Percentiles rank a stretch among this genome's conserved stretches.
Evolutionary conservation across 1,140 invertebrate species (phyloP).

Genomic region (Rhynchophorus ferrugineus): DNA sequence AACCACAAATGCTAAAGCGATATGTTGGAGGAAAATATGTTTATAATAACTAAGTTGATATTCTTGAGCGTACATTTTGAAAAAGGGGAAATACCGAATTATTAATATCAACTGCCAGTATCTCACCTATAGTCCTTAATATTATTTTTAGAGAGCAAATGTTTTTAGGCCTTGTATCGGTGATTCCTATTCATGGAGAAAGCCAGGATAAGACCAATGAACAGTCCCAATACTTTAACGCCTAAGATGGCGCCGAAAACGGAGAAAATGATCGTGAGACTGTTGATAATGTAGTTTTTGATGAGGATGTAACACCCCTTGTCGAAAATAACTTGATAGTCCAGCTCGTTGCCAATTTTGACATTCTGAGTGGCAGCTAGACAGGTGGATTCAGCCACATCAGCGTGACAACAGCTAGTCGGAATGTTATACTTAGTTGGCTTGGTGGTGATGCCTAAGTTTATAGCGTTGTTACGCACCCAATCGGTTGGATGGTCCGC

Average conservation of each 20-base stretch:
- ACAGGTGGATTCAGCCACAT: constrained; percentile 33
- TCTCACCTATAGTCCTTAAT: neutral
- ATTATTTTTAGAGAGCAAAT: neutral
- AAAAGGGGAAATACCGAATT: neutral
- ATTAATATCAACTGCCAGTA: neutral
- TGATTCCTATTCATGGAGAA: constrained; percentile 62
- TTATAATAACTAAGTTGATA: neutral
- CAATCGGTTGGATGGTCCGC: constrained; percentile 63
- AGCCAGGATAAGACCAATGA: constrained; percentile 71
- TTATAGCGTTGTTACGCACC: constrained; percentile 49
- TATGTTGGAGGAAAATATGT: neutral
- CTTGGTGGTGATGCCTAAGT: constrained; percentile 33
- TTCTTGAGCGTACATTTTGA: neutral
- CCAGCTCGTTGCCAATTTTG: constrained; percentile 24
- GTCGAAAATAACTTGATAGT: constrained; percentile 35
- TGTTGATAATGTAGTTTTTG: constrained; percentile 51
- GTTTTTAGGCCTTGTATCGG: constrained; percentile 62
- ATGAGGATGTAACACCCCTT: constrained; percentile 69
- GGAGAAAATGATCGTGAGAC: constrained; percentile 56
- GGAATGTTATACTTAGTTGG: constrained; percentile 43
- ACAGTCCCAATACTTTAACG: constrained; percentile 64
- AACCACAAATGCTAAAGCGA: neutral
- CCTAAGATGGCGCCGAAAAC: constrained; percentile 57
- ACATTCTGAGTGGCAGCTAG: constrained; percentile 33
- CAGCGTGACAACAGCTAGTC: constrained; percentile 41